Conservation (phyloP, 2,113 vertebrate species). For the Heliornis fulica region DNA sequence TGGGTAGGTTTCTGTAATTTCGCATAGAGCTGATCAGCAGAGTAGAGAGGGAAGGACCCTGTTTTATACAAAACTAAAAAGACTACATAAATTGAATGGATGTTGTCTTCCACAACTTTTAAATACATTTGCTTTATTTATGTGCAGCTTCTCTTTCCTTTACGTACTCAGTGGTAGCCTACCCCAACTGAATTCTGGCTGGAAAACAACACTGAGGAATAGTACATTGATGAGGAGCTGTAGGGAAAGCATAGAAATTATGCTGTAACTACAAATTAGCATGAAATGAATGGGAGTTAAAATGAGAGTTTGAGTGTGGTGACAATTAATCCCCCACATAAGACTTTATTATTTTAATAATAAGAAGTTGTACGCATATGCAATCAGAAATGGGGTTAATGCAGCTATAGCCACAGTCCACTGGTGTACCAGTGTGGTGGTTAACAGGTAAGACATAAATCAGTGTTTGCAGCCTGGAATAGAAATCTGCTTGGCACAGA, state of each 20-base stretch:
- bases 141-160: background rate
- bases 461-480: background rate
- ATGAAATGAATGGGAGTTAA: background rate
- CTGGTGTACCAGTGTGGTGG: fast-evolving
- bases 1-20: background rate
- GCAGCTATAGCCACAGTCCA: background rate
- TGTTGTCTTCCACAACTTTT: background rate
- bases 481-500: background rate
- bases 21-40: background rate
- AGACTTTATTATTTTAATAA: background rate
- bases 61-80: background rate
- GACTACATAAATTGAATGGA: background rate
- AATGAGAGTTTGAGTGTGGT: background rate
- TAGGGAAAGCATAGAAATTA: background rate
- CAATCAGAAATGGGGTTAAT: background rate
- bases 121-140: background rate
- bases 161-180: background rate
- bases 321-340: background rate
- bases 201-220: background rate
- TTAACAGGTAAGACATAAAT: fast-evolving
- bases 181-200: background rate
- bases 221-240: background rate
- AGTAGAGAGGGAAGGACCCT: background rate
- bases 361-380: background rate
- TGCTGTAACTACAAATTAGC: background rate